Percentiles rank a stretch among this genome's conserved stretches.
phyloP scores from a whole-genome alignment of 2,797 vertebrate genomes.

The Alauda arvensis region DNA sequence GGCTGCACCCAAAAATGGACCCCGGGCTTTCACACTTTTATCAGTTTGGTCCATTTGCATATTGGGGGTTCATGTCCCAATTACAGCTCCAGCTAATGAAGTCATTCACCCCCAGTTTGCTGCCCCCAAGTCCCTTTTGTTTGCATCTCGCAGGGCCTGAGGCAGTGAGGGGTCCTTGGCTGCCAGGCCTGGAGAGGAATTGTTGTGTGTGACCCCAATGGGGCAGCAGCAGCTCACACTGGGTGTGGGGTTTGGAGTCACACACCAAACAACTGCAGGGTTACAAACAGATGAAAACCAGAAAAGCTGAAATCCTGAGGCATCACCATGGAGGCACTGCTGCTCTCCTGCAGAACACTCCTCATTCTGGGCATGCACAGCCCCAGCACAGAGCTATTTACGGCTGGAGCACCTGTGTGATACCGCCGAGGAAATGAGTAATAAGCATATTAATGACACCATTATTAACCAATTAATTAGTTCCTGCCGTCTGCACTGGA shows the following conservation, averaged over 20 bases:
- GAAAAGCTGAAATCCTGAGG: not conserved
- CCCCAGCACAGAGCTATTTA: not conserved
- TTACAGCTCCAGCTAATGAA: not conserved
- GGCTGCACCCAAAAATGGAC: not conserved
- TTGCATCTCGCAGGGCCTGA: not conserved
- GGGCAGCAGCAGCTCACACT: not conserved
- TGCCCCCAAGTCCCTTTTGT: not conserved
- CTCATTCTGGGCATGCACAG: not conserved
- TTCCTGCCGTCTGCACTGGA: not conserved
- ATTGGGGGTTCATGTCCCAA: not conserved
- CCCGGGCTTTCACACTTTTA: accelerated
- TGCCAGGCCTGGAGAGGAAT: not conserved
- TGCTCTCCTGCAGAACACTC: not conserved
- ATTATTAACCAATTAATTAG: constrained; percentile 38
- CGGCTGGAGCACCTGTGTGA: not conserved
- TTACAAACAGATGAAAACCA: accelerated
- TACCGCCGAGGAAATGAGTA: not conserved
- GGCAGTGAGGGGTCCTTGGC: not conserved
- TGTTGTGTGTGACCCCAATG: not conserved
- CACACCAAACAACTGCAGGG: not conserved
- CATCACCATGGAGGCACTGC: not conserved
- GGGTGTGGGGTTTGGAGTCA: not conserved
- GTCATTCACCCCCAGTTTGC: not conserved
- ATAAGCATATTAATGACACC: constrained; percentile 25
- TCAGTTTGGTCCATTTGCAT: not conserved